Evolutionary conservation across 2,888 invertebrate genomes (phyloP).

Genomic region (Apodemia mormo): DNA sequence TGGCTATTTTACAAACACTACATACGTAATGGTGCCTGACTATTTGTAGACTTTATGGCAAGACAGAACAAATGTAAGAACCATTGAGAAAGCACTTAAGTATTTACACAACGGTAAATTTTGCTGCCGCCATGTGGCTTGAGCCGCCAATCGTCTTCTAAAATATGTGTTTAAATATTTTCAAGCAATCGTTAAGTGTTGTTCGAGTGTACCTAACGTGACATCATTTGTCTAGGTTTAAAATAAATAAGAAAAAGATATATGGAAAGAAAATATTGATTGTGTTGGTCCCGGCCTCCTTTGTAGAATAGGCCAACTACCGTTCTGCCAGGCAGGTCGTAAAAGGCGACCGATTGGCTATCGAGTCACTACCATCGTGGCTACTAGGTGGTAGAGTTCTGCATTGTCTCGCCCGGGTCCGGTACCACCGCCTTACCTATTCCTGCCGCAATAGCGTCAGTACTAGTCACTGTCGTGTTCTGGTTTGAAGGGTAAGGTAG

Average conservation of each 20-base stretch:
- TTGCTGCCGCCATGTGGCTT: constrained; percentile 46
- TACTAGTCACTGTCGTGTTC: too few relatives aligned
- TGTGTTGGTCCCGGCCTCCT: too few relatives aligned
- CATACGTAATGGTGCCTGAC: constrained; percentile 68
- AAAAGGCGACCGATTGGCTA: too few relatives aligned
- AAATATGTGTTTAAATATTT: constrained; percentile 69
- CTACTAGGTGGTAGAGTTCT: too few relatives aligned
- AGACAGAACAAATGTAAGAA: constrained; percentile 53
- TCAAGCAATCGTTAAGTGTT: constrained; percentile 41
- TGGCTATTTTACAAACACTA: constrained; percentile 76
- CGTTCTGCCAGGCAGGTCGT: too few relatives aligned
- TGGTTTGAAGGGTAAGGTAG: too few relatives aligned
- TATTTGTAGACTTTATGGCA: constrained; percentile 65
- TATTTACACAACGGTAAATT: constrained; percentile 65
- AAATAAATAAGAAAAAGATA: neutral
- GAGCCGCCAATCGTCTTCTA: constrained; percentile 52
- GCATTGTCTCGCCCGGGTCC: too few relatives aligned
- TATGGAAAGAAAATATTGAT: too few relatives aligned
- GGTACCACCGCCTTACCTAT: too few relatives aligned
- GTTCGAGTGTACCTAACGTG: constrained; percentile 4
- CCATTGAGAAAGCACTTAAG: constrained; percentile 56
- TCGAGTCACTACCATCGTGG: too few relatives aligned
- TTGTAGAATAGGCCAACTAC: too few relatives aligned
- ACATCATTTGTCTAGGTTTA: neutral
- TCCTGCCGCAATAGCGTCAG: too few relatives aligned